Percentiles rank a stretch among this genome's conserved stretches.
These are phyloP conservation scores for Sebastes itinus DNA, from an alignment of 2,797 vertebrate species.

Conservation along the genomic window DNA sequence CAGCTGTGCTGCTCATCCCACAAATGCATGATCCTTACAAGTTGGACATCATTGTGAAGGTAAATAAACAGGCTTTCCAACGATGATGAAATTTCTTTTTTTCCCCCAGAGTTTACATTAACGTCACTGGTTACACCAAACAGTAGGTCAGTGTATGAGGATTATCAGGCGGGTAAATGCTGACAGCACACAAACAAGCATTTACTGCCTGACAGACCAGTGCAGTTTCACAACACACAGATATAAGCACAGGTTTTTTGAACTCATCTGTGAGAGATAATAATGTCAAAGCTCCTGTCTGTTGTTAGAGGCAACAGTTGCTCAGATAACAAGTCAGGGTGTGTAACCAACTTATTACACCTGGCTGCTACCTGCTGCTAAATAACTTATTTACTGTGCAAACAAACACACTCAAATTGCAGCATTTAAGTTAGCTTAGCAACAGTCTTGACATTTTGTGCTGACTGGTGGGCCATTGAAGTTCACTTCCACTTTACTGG, in stretches of 20 bases:
- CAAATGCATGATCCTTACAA: no score
- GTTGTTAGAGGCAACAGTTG: slow-evolving; percentile 43
- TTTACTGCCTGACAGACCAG: neutral
- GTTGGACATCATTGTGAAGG: no score
- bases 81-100: rapidly evolving
- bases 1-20: no score
- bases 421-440: neutral
- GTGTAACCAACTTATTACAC: slow-evolving; percentile 24
- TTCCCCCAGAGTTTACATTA: neutral
- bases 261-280: slow-evolving; percentile 1
- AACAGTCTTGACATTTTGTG: neutral
- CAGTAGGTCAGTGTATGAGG: neutral
- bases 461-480: no score
- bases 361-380: slow-evolving; percentile 19
- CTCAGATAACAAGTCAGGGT: slow-evolving; percentile 52
- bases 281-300: slow-evolving; percentile 18
- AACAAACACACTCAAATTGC: neutral
- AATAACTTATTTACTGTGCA: slow-evolving; percentile 24
- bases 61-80: neutral
- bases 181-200: slow-evolving; percentile 14
- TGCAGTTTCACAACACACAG: neutral
- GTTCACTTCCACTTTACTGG: no score
- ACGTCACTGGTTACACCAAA: neutral
- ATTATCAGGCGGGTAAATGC: neutral
- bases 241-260: neutral